Evolutionary conservation across 2,113 vertebrate species (phyloP), one percentile per base, ranked within the genome.

Genomic region (Dicrurus megarhynchus): DNA sequence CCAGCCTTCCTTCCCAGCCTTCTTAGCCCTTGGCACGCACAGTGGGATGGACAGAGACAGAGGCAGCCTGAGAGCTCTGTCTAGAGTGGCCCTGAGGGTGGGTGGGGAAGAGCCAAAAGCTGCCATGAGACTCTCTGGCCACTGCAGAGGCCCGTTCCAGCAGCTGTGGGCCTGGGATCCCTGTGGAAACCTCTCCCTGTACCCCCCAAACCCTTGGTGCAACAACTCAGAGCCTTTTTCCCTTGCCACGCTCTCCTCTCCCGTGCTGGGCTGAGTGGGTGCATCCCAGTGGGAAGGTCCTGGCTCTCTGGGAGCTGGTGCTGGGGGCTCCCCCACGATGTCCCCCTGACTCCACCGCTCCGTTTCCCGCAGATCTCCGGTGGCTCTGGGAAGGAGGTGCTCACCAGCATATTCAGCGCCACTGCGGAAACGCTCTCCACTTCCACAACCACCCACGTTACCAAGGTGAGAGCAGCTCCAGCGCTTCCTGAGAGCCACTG

Each of bases 381-480:
- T 3, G 1, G 94, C 96, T 83, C 95, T 39, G 98, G 98, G 96
- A 98, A 98, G 97, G 98, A 98, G 30, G 71, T 97, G 89, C 97
- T 98, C 92, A 97, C 97, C 95, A 98, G 98, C 94, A 97, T 98
- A 84, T 98, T 98, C 96, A 97, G 97, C 69, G 98, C 98, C 96
- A 98, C 99, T 5, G 98, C 99, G 4, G 99, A 99, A 98, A 99
- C 98, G 42, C 98, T 99, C 97, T 99, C 99, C 89, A 99, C 99
- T 91, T 99, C 99, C 89, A 99, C 99, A 97, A 99, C 99, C 71
- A 99, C 99, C 81, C 99, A 99, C n/a, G 99, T 99, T 94, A 99
- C 99, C 97, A 99, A 99, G 99, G 99, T 99, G 98, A 98, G 97
- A 83, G 63, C 61, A 65, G 57, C 57, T 73, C 41, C 1, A 3